Conservation (phyloP, 2,888 invertebrate genomes). For the Parapristionchus giblindavisi region DNA sequence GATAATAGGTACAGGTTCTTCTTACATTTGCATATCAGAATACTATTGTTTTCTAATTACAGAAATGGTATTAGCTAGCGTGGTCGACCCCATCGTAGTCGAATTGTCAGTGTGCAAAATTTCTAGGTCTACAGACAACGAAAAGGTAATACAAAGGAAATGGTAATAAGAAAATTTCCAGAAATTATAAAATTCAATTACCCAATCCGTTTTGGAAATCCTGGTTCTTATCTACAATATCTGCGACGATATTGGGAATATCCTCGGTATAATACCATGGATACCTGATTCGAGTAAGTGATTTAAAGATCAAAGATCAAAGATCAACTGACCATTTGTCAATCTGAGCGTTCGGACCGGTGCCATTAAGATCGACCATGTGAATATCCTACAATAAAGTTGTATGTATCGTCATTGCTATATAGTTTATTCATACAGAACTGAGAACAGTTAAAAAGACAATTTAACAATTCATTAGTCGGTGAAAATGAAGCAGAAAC, state of each 20-base stretch:
- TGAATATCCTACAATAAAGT: neutral
- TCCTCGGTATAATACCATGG: slow-evolving; percentile 14
- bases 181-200: neutral
- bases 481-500: neutral
- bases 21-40: too few relatives aligned
- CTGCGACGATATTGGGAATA: slow-evolving; percentile 2
- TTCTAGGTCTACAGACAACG: too few relatives aligned
- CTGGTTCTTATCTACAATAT: neutral
- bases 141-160: too few relatives aligned
- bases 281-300: neutral
- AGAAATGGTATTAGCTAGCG: too few relatives aligned
- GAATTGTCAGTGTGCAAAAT: too few relatives aligned
- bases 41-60: too few relatives aligned
- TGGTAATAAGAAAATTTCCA: too few relatives aligned
- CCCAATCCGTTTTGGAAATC: slow-evolving; percentile 27
- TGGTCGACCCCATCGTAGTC: too few relatives aligned
- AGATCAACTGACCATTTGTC: neutral
- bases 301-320: neutral
- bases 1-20: too few relatives aligned
- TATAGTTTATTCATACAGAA: too few relatives aligned
- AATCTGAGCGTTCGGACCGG: slow-evolving; percentile 3
- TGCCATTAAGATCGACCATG: slow-evolving; percentile 18
- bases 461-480: neutral
- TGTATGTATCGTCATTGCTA: too few relatives aligned
- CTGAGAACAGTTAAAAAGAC: too few relatives aligned